Base-by-base conservation (phyloP, 2,113 vertebrate species). In the Calidris pygmaea region DNA sequence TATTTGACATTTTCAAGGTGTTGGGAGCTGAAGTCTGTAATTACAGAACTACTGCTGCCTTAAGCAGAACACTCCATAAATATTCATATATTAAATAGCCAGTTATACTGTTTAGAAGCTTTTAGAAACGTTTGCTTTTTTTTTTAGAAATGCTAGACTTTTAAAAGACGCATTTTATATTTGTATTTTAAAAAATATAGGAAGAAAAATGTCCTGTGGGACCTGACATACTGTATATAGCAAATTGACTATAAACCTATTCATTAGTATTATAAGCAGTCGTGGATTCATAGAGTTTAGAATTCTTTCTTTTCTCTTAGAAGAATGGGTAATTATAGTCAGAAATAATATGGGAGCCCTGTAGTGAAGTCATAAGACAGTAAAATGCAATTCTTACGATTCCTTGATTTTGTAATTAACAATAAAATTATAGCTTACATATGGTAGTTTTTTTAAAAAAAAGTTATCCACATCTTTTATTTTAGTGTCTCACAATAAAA, bases 1-100 rank as follows among this genome's bases (percentile, higher is more conserved):
- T 65, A 90, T 89, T 92, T 93, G 95, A 93, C 96, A 97, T 96
- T 93, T 96, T 93, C 87, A 96, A 94, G 95, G 94, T 84, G 93
- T 95, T 96, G 72, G 53, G 95, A 24, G 23, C 92, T 41, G 62
- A 93, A 91, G 53, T 93, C 76, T 87, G 0, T 95, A 97, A 89
- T 91, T 95, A 92, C 74, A 94, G 88, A 93, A 62, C 82, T 90
- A 67, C 52, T 87, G 78, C 84, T 83, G 80, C 77, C 47, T 91
- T 79, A 85, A 96, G 94, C 60, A 90, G 73, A 92, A 87, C 41
- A 71, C 16, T 74, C 9, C 58, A 95, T 97, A 95, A 95, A 96
- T 97, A 96, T 96, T 95, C 88, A 94, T 97, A 29, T 52, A 76
- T 93, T 87, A 97, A 96, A 93, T 79, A 97, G 76, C 59, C 63